A percentile compares a stretch with the other conserved stretches of the same genome.
Evolutionary conservation across 2,888 invertebrate genomes (phyloP).

Genomic region (Morinoia aosen): DNA sequence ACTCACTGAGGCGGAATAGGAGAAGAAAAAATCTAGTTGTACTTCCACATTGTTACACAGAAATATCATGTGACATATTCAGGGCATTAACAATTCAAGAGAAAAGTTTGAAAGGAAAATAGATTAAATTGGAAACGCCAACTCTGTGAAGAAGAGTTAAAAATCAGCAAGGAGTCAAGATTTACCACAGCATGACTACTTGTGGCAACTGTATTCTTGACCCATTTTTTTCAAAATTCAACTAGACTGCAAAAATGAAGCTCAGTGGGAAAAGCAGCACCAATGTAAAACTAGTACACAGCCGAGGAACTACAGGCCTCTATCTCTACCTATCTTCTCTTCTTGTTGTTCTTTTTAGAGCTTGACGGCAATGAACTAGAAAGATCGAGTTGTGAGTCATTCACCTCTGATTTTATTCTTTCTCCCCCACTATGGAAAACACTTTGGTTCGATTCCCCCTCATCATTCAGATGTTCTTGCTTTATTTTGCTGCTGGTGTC

Average conservation of each 20-base stretch:
- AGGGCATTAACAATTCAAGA: too few species aligned
- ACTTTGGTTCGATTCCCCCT: neutral
- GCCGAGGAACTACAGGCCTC: neutral
- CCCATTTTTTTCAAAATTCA: neutral
- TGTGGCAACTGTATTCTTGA: neutral
- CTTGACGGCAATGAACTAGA: neutral
- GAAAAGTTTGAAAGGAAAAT: too few species aligned
- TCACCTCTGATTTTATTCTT: neutral
- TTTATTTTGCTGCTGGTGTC: neutral
- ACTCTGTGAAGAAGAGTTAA: too few species aligned
- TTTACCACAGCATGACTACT: too few species aligned
- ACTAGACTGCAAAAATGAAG: neutral
- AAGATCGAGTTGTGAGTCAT: neutral
- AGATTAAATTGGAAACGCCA: too few species aligned
- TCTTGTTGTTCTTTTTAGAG: neutral
- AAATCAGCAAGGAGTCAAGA: too few species aligned
- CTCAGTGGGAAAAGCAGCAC: neutral
- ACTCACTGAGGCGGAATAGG: too few species aligned
- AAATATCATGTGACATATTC: too few species aligned
- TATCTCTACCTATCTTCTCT: neutral
- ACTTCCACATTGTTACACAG: too few species aligned
- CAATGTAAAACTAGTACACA: neutral
- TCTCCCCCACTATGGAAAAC: neutral
- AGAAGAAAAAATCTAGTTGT: too few species aligned
- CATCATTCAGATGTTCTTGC: neutral